Conservation (phyloP, 2,113 vertebrate genomes). For the Phalacrocorax aristotelis region DNA sequence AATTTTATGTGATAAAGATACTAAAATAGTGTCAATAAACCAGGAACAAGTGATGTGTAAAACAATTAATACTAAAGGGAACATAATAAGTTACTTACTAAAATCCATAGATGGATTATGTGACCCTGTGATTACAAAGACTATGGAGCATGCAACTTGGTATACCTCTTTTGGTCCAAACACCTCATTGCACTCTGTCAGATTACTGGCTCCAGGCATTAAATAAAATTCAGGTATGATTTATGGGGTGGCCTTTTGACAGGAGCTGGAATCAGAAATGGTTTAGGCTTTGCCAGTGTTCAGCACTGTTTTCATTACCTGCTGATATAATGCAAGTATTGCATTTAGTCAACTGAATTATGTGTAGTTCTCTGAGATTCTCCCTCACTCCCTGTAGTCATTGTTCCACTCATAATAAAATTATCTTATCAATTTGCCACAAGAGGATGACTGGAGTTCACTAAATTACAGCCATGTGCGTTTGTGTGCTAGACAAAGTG, state of each 20-base stretch:
- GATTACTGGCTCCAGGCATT: slow-evolving; percentile 71
- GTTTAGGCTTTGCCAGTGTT: slow-evolving; percentile 57
- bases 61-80: slow-evolving; percentile 84
- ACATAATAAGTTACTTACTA: slow-evolving; percentile 90
- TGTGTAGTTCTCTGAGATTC: slow-evolving; percentile 69
- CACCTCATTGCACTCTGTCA: slow-evolving; percentile 75
- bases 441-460: slow-evolving; percentile 75
- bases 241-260: slow-evolving; percentile 76
- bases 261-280: slow-evolving; percentile 72
- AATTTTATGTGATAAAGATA: slow-evolving; percentile 62
- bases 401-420: slow-evolving; percentile 79
- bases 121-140: slow-evolving; percentile 76
- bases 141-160: slow-evolving; percentile 77
- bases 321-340: slow-evolving; percentile 70
- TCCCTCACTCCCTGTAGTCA: slow-evolving; percentile 74
- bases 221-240: slow-evolving; percentile 76
- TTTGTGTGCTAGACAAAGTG: slow-evolving; percentile 68
- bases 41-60: slow-evolving; percentile 71
- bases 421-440: slow-evolving; percentile 79
- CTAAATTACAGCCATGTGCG: slow-evolving; percentile 75
- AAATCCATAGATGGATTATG: slow-evolving; percentile 82
- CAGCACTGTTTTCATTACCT: slow-evolving; percentile 76
- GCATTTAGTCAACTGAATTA: slow-evolving; percentile 80
- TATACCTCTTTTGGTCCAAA: slow-evolving; percentile 76
- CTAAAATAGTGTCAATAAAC: slow-evolving; percentile 63